Conservation (phyloP, 2,797 vertebrate genomes). For the Sebastes steindachneri region DNA sequence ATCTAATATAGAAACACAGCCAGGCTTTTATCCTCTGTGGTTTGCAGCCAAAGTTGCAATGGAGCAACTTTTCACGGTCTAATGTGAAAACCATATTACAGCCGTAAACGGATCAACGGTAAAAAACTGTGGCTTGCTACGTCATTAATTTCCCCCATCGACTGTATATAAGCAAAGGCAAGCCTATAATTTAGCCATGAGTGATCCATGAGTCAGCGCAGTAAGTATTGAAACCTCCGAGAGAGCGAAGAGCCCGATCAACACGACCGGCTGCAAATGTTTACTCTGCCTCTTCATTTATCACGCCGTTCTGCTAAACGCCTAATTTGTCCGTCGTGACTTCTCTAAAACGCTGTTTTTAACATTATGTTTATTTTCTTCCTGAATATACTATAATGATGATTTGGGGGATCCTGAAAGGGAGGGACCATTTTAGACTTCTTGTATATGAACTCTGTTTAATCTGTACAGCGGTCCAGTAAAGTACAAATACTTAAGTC, state of each 20-base stretch:
- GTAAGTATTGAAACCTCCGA: constrained; percentile 34
- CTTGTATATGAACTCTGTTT: background rate
- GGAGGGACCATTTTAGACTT: background rate
- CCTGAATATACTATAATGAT: background rate
- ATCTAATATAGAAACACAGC: background rate
- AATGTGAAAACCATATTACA: constrained; percentile 48
- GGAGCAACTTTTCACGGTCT: constrained; percentile 26
- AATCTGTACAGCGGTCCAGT: background rate
- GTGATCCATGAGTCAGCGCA: constrained; percentile 50
- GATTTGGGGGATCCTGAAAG: background rate
- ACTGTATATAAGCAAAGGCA: constrained; percentile 40
- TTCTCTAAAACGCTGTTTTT: background rate
- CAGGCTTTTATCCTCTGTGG: constrained; percentile 21
- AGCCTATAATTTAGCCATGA: constrained; percentile 56
- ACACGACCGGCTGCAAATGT: constrained; percentile 59
- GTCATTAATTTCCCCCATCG: constrained; percentile 51
- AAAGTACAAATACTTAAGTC: background rate
- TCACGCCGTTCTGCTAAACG: constrained; percentile 7
- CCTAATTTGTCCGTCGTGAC: constrained; percentile 28
- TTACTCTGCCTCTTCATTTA: constrained; percentile 58
- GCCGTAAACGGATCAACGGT: constrained; percentile 13
- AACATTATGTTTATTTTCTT: background rate
- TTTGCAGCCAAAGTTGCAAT: constrained; percentile 19
- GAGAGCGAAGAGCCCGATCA: constrained; percentile 40
- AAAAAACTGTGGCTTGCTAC: constrained; percentile 16